Percentiles rank a stretch among this genome's conserved stretches.
Evolutionary conservation across 2,113 vertebrate species (phyloP).

Genomic region (Machaerirhynchus nigripectus): DNA sequence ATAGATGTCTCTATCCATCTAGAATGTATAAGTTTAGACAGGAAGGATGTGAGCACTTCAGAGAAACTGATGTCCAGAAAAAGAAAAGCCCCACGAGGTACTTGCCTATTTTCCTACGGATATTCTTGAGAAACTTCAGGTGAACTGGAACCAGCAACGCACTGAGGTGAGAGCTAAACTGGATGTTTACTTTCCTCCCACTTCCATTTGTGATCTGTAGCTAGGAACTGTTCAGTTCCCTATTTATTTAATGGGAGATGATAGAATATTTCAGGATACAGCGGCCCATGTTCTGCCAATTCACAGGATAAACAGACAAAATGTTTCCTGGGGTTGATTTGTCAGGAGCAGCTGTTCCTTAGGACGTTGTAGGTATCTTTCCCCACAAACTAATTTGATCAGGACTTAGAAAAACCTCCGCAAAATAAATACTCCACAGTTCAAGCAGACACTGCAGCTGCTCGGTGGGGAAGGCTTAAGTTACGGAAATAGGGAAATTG

Average conservation of each 20-base stretch:
- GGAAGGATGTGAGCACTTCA: neutral
- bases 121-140: neutral
- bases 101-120: neutral
- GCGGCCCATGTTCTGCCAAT: constrained; percentile 20
- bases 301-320: neutral
- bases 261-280: constrained; percentile 16
- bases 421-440: neutral
- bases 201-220: neutral
- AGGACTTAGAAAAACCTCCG: neutral
- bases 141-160: neutral
- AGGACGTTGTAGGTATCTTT: neutral
- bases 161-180: neutral
- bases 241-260: constrained; percentile 1
- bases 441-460: neutral
- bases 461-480: neutral
- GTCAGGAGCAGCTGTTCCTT: neutral
- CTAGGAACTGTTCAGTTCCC: neutral
- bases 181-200: neutral
- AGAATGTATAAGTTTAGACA: neutral
- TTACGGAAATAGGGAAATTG: neutral
- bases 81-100: neutral
- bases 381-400: neutral
- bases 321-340: neutral
- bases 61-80: neutral
- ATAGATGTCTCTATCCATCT: neutral